phyloP scores from a whole-genome alignment of 2,797 vertebrate genomes.

The Nannoperca australis region DNA sequence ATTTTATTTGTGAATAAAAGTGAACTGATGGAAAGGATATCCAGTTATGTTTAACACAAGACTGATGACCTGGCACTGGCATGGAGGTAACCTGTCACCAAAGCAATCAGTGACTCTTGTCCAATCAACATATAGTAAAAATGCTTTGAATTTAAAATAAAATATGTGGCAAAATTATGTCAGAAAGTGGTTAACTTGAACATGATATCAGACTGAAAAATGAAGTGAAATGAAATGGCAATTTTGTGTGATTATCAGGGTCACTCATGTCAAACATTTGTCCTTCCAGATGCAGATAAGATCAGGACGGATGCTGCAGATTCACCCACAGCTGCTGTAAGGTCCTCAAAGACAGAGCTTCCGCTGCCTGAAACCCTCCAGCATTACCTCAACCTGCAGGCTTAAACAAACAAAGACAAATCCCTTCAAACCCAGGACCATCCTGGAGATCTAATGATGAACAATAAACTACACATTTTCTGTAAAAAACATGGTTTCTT shows the following conservation, averaged over 20 bases:
- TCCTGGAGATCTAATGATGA: background rate
- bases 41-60: background rate
- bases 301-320: background rate
- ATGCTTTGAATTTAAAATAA: background rate
- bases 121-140: background rate
- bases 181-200: too few species aligned
- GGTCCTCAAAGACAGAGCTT: background rate
- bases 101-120: background rate
- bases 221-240: too few species aligned
- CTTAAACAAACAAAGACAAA: too few species aligned
- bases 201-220: too few species aligned
- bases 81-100: background rate
- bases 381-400: background rate
- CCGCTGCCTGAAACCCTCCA: background rate
- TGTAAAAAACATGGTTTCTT: background rate
- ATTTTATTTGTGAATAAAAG: background rate
- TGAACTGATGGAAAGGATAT: slow-evolving; percentile 1
- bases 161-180: too few species aligned
- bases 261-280: background rate
- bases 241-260: too few species aligned
- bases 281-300: background rate
- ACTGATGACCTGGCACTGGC: background rate
- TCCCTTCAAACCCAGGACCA: background rate
- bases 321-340: background rate
- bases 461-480: background rate